Percentiles rank a stretch among this genome's conserved stretches.
Evolutionary conservation across 2,888 invertebrate species (phyloP).

Genomic region (Epinotia ramella): DNA sequence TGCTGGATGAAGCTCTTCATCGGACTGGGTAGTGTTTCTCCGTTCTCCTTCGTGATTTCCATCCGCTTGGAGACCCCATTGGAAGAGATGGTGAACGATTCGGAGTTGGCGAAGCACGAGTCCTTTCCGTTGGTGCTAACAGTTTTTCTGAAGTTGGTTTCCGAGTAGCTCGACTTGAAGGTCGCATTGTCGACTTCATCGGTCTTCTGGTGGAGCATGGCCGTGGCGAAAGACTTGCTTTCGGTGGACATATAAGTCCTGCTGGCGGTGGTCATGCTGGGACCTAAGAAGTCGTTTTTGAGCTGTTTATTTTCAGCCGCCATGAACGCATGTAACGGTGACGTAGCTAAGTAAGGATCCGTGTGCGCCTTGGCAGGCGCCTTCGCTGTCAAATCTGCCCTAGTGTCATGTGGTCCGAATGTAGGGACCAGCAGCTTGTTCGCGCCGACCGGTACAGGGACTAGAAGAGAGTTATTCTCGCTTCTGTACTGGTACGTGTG

Average conservation of each 20-base stretch:
- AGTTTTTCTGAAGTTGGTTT: constrained; percentile 78
- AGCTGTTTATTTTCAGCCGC: constrained; percentile 80
- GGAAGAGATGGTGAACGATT: constrained; percentile 80
- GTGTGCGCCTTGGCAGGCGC: constrained; percentile 84
- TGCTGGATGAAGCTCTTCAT: constrained; percentile 94
- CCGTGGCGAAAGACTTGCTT: constrained; percentile 75
- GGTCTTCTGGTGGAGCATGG: constrained; percentile 74
- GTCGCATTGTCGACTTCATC: constrained; percentile 78
- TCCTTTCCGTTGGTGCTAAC: constrained; percentile 74
- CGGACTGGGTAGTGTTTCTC: constrained; percentile 78
- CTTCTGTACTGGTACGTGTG: constrained; percentile 78
- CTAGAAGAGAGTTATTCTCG: constrained; percentile 76
- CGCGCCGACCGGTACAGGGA: constrained; percentile 79
- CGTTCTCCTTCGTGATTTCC: constrained; percentile 81
- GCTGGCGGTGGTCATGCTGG: constrained; percentile 77
- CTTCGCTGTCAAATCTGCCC: constrained; percentile 77
- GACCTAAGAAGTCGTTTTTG: constrained; percentile 80
- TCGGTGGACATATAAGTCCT: constrained; percentile 75
- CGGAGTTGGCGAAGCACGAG: constrained; percentile 64
- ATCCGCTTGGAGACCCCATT: constrained; percentile 78
- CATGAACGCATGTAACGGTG: constrained; percentile 78
- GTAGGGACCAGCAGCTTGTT: constrained; percentile 85
- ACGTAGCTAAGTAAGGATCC: constrained; percentile 74
- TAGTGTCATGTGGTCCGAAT: constrained; percentile 79
- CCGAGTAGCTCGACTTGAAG: constrained; percentile 81